Evolutionary conservation across 30 jellyfish, hydroid and myxozoan genomes (phyloP).

Genomic region (Aurelia coerulea): DNA sequence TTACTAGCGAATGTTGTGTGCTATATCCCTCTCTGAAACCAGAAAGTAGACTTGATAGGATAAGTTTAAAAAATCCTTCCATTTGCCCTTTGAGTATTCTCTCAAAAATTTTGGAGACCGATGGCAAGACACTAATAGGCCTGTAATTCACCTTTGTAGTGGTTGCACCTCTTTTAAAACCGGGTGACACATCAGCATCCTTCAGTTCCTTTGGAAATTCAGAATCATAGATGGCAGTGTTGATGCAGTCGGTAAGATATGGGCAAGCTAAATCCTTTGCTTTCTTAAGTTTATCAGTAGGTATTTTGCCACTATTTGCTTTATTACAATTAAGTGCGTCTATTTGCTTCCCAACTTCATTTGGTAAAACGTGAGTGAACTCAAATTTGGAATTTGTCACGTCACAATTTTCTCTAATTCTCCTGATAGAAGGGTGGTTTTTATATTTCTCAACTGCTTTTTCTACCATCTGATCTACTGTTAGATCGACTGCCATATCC

Average conservation of each 20-base stretch:
- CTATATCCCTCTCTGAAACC: no score
- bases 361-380: background rate
- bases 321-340: background rate
- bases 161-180: no score
- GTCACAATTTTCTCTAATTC: background rate
- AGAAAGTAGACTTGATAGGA: no score
- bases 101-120: no score
- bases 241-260: background rate
- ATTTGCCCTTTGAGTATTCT: no score
- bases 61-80: no score
- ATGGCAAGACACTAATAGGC: no score
- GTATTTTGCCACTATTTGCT: background rate
- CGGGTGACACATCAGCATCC: background rate
- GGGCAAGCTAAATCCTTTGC: background rate
- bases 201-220: background rate
- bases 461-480: background rate
- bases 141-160: no score
- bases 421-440: conserved; percentile 9
- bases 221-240: background rate
- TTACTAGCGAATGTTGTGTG: no score
- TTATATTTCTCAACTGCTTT: background rate
- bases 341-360: no score
- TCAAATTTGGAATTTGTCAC: background rate
- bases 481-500: background rate
- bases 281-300: background rate